Conservation (phyloP, 2,888 invertebrate species). For the Cheilosia pagana region DNA sequence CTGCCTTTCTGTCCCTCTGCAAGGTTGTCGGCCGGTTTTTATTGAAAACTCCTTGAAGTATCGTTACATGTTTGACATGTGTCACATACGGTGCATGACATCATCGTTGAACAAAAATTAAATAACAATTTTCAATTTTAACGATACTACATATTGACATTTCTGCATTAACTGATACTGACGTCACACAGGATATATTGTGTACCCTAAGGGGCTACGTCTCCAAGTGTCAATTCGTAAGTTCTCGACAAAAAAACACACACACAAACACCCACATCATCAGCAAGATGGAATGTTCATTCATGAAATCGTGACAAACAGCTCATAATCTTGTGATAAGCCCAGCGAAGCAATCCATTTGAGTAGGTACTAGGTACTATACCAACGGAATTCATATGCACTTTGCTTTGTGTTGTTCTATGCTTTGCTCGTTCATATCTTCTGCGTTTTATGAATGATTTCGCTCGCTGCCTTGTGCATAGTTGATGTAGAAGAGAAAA, state of each 20-base stretch:
- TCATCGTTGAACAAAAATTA: background rate
- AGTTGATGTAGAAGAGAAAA: constrained; percentile 39
- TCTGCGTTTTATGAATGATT: constrained; percentile 69
- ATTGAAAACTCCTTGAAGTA: constrained; percentile 21
- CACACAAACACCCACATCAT: constrained; percentile 7
- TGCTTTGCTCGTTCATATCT: constrained; percentile 20
- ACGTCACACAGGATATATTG: background rate
- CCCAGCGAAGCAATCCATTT: constrained; percentile 70
- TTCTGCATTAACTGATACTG: constrained; percentile 11
- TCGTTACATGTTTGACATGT: constrained; percentile 4
- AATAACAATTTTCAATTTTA: background rate
- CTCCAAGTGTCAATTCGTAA: constrained; percentile 58
- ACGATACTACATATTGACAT: background rate
- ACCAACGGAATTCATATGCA: constrained; percentile 61
- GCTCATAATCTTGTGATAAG: constrained; percentile 74
- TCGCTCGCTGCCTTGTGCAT: constrained; percentile 15
- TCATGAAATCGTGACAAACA: constrained; percentile 75
- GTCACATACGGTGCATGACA: background rate
- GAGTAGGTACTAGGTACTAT: constrained; percentile 68
- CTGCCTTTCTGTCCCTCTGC: constrained; percentile 5
- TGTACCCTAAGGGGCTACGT: constrained; percentile 45
- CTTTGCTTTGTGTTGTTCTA: constrained; percentile 66
- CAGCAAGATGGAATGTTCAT: constrained; percentile 61
- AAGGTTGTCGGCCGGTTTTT: constrained; percentile 54
- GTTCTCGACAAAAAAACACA: constrained; percentile 16